Evolutionary conservation across 2,888 invertebrate species (phyloP).

Genomic region (Coremacera marginata): DNA sequence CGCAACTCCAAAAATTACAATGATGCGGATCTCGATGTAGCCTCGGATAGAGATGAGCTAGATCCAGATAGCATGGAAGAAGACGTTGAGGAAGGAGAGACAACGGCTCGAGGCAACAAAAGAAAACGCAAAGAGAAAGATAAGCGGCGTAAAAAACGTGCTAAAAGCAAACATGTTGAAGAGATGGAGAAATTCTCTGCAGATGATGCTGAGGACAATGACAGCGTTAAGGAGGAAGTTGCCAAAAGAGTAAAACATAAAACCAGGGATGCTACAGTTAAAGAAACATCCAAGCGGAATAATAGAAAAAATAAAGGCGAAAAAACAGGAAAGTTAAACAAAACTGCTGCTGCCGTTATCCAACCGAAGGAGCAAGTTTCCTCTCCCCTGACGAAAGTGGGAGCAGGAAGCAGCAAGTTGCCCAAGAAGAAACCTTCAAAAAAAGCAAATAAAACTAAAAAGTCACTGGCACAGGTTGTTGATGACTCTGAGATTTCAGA

Average conservation of each 20-base stretch:
- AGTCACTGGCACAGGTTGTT: not conserved
- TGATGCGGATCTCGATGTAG: conserved; percentile 50
- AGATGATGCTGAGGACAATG: conserved; percentile 43
- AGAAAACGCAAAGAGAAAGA: conserved; percentile 68
- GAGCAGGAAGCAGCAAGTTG: not conserved
- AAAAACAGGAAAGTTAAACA: conserved; percentile 39
- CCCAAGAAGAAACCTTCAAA: conserved; percentile 15
- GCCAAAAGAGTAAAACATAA: conserved; percentile 36
- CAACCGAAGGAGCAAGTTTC: not conserved
- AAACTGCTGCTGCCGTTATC: not conserved
- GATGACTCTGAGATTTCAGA: conserved; percentile 23
- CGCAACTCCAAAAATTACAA: conserved; percentile 48
- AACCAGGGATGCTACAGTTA: conserved; percentile 30
- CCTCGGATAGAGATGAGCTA: conserved; percentile 24
- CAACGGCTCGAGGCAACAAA: conserved; percentile 56
- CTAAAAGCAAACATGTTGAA: conserved; percentile 55
- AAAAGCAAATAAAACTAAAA: conserved; percentile 11
- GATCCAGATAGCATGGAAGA: conserved; percentile 37
- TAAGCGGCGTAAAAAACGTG: conserved; percentile 66
- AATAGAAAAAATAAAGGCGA: conserved; percentile 53
- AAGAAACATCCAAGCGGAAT: conserved; percentile 50
- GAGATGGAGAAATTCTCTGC: conserved; percentile 46
- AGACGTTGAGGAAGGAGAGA: conserved; percentile 41
- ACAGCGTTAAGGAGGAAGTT: conserved; percentile 37
- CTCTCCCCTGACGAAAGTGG: not conserved